Base-by-base conservation (phyloP, 1,140 invertebrate genomes). In the Orchesella cincta region DNA sequence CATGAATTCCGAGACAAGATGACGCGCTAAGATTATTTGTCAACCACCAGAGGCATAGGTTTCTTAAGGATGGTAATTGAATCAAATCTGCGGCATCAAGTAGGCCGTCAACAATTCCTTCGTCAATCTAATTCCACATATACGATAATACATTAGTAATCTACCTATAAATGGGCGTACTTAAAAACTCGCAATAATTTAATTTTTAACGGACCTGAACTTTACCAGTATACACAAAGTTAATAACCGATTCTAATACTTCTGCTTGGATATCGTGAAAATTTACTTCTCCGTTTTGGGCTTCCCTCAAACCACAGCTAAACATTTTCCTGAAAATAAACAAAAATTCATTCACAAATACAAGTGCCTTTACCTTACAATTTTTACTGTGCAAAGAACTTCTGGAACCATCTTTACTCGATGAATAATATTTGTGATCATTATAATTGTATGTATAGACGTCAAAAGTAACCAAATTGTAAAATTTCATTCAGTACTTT, bases 41-140 rank as follows among this genome's bases (percentile, higher is more conserved):
- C 8, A 89, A 82, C 83, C 88, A 89, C 80, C 88, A 87, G 79
- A 87, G 86, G 80, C 88, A 88, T n/a, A 87, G 84, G 70, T 88
- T 82, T 73, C 85, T 82, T 23, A 86, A 76, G 34, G 84, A 83
- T 77, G 81, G 81, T 14, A 87, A 77, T 77, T 86, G 88, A 34
- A 89, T 81, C 26, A 89, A 82, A 83, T 88, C 88, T 1, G 88
- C 88, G 0, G 87, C 87, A n/a, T 88, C 88, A 51, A 89, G 82
- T 23, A 89, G 81, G 36, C 85, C 85, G 83, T 88, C 87, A 26
- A 89, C 88, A 83, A 88, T 89, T 31, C 84, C 83, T 78, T 89
- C 88, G 74, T 87, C 87, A n/a, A 89, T 87, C 83, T 84, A 80
- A 76, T 52, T 14, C 28, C 78, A 57, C n/a, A 23, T 16, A 14